phyloP scores from a whole-genome alignment of 35 echinoderm and acorn worm species.

The Anneissia japonica region DNA sequence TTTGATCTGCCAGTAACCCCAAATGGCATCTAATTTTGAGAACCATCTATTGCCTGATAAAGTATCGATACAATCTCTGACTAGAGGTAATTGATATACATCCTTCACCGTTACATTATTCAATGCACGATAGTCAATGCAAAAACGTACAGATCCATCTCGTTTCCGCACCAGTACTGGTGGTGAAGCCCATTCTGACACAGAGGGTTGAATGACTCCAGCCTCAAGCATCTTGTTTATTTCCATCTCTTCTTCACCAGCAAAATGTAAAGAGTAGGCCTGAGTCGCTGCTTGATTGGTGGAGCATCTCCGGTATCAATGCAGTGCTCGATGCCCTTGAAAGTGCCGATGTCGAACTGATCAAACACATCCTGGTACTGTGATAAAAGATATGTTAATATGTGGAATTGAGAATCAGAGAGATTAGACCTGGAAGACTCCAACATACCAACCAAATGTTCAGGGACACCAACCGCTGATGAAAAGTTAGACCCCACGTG shows the following conservation, averaged over 20 bases:
- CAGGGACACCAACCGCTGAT: too few species aligned
- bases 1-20: constrained; percentile 22
- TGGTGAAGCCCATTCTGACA: constrained; percentile 36
- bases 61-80: constrained; percentile 38
- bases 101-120: constrained; percentile 25
- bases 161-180: constrained; percentile 27
- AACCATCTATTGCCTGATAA: constrained; percentile 25
- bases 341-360: constrained; percentile 27
- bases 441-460: too few species aligned
- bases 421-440: too few species aligned
- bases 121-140: constrained; percentile 23
- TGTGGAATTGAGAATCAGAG: too few species aligned
- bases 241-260: constrained; percentile 18
- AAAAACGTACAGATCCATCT: background rate
- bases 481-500: too few species aligned
- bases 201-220: constrained; percentile 26
- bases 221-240: constrained; percentile 1
- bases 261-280: constrained; percentile 21
- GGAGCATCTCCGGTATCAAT: constrained; percentile 31
- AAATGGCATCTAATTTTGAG: constrained; percentile 10
- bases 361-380: constrained; percentile 34
- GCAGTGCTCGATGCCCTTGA: constrained; percentile 3
- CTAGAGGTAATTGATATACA: constrained; percentile 31
- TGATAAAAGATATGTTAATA: too few species aligned
- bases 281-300: constrained; percentile 32